Percentiles rank a stretch among this genome's conserved stretches.
phyloP scores from a whole-genome alignment of 1,140 invertebrate genomes.

The Caenorhabditis tropicalis region DNA sequence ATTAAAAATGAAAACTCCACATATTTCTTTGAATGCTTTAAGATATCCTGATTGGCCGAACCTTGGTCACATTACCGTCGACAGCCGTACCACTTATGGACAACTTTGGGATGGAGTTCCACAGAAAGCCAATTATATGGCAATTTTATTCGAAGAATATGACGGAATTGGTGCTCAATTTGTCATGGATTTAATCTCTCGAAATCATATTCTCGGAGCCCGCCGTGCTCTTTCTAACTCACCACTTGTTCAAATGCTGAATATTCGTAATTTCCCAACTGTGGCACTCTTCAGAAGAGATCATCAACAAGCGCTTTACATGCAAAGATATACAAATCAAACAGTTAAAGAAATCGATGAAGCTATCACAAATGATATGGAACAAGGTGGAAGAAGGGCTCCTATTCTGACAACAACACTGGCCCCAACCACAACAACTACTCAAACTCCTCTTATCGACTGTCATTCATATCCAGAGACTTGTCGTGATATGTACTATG shows the following conservation, averaged over 20 bases:
- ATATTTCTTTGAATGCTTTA: no score
- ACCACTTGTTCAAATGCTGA: slow-evolving; percentile 66
- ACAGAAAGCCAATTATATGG: slow-evolving; percentile 65
- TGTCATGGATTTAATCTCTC: slow-evolving; percentile 65
- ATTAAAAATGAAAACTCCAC: no score
- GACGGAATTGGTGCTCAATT: slow-evolving; percentile 63
- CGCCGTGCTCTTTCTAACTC: slow-evolving; percentile 65
- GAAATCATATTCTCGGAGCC: slow-evolving; percentile 61
- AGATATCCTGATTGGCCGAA: slow-evolving; percentile 70
- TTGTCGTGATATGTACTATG: slow-evolving; percentile 66
- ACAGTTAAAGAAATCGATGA: slow-evolving; percentile 24
- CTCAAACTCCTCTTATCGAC: slow-evolving; percentile 53
- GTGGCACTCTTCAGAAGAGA: slow-evolving; percentile 69
- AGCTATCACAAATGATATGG: slow-evolving; percentile 25
- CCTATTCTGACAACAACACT: slow-evolving; percentile 44
- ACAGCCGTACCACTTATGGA: slow-evolving; percentile 65
- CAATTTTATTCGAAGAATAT: slow-evolving; percentile 69
- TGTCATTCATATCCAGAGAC: slow-evolving; percentile 58
- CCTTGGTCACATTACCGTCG: slow-evolving; percentile 65
- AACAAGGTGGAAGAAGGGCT: slow-evolving; percentile 33
- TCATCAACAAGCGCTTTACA: slow-evolving; percentile 70
- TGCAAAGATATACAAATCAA: slow-evolving; percentile 60
- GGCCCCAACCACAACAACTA: slow-evolving; percentile 51
- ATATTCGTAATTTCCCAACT: slow-evolving; percentile 65
- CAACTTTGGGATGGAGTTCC: slow-evolving; percentile 65